Percentiles rank a stretch among this genome's conserved stretches.
These are phyloP conservation scores for Phocides pigmalion DNA, from an alignment of 1,140 invertebrate genomes.

Conservation along the genomic window DNA sequence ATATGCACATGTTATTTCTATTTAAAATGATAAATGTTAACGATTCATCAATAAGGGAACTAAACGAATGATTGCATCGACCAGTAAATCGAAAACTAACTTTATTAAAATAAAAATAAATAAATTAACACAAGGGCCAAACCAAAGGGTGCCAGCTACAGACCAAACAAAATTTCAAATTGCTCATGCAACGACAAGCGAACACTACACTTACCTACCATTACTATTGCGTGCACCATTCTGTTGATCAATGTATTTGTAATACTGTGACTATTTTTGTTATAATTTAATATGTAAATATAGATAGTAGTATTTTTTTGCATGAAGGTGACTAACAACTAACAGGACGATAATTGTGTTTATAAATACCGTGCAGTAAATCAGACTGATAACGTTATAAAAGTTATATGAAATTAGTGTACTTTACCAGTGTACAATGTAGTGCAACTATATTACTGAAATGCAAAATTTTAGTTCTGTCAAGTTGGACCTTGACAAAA, in stretches of 20 bases:
- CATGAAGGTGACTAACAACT: slow-evolving; percentile 12
- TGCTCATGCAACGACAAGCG: slow-evolving; percentile 75
- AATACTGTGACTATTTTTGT: slow-evolving; percentile 22
- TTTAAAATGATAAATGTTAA: slow-evolving; percentile 17
- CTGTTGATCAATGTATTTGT: slow-evolving; percentile 25
- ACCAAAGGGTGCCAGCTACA: slow-evolving; percentile 82
- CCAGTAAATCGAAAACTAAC: slow-evolving; percentile 37
- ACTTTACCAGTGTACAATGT: slow-evolving; percentile 18
- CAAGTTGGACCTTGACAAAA: neutral
- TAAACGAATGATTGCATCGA: slow-evolving; percentile 32
- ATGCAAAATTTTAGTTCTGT: slow-evolving; percentile 13
- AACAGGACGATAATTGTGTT: slow-evolving; percentile 11
- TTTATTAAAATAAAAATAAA: slow-evolving; percentile 51
- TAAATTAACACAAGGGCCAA: slow-evolving; percentile 78
- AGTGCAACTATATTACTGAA: slow-evolving; percentile 20
- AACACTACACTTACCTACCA: slow-evolving; percentile 57
- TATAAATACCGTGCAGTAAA: slow-evolving; percentile 6
- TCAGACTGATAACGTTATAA: slow-evolving; percentile 9
- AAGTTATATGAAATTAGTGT: slow-evolving; percentile 10
- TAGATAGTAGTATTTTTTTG: slow-evolving; percentile 7
- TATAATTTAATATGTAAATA: slow-evolving; percentile 19
- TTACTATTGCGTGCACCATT: slow-evolving; percentile 59
- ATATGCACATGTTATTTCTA: slow-evolving; percentile 24
- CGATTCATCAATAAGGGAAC: slow-evolving; percentile 39
- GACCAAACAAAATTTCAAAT: slow-evolving; percentile 71